phyloP scores from a whole-genome alignment of 2,113 vertebrate genomes.

The Syngnathus scovelli region DNA sequence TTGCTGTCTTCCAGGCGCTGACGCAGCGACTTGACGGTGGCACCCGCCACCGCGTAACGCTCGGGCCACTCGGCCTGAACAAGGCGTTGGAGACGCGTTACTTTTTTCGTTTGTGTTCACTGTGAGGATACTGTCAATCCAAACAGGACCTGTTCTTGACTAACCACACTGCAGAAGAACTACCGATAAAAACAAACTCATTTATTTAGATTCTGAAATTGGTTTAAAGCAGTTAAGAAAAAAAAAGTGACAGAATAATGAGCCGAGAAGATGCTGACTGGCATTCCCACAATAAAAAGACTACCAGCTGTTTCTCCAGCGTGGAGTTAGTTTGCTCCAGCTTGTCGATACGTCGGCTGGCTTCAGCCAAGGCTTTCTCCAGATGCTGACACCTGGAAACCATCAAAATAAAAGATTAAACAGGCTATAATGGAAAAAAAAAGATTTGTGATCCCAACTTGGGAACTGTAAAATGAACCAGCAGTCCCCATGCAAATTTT shows the following conservation, averaged over 20 bases:
- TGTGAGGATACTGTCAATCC: neutral
- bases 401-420: neutral
- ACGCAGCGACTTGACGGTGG: constrained; percentile 75
- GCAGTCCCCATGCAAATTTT: no score
- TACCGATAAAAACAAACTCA: neutral
- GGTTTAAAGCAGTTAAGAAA: no score
- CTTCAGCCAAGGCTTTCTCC: constrained; percentile 79
- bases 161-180: no score
- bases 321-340: constrained; percentile 82
- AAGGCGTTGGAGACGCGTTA: neutral
- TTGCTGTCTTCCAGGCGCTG: constrained; percentile 83
- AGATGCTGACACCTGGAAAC: constrained; percentile 79
- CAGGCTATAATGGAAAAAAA: no score
- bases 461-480: no score
- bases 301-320: constrained; percentile 84
- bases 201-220: no score
- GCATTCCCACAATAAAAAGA: no score
- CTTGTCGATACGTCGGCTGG: constrained; percentile 70
- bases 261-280: neutral
- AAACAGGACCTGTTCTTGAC: no score
- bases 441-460: no score
- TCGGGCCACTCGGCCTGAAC: constrained; percentile 81
- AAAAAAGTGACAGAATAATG: neutral
- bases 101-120: neutral
- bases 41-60: constrained; percentile 71